phyloP scores from a whole-genome alignment of 1,140 invertebrate species.

The Rhynchophorus ferrugineus region DNA sequence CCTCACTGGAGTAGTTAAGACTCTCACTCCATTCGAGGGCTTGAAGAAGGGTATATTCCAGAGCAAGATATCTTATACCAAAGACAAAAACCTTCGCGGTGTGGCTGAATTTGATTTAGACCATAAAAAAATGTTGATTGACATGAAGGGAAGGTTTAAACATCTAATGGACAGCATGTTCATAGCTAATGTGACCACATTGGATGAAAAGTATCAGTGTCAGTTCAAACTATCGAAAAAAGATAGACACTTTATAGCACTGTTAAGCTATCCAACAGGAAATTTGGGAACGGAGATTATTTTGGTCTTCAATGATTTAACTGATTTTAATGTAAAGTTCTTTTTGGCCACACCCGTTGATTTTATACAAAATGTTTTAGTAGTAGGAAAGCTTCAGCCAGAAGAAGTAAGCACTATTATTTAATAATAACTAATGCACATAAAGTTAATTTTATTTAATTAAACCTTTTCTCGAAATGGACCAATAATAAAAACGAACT shows the following conservation, averaged over 20 bases:
- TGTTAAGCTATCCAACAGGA: slow-evolving; percentile 55
- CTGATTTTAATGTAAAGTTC: slow-evolving; percentile 64
- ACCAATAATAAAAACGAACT: too few species aligned
- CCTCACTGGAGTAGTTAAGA: slow-evolving; percentile 48
- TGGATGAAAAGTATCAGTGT: slow-evolving; percentile 54
- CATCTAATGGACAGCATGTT: slow-evolving; percentile 59
- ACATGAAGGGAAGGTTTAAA: slow-evolving; percentile 53
- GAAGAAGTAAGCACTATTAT: slow-evolving; percentile 45
- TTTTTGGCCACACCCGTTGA: slow-evolving; percentile 64
- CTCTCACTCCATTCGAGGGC: slow-evolving; percentile 52
- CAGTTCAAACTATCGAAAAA: slow-evolving; percentile 61
- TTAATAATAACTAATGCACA: too few species aligned
- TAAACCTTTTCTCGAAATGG: too few species aligned
- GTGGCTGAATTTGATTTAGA: slow-evolving; percentile 60
- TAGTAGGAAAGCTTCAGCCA: slow-evolving; percentile 53
- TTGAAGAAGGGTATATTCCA: slow-evolving; percentile 57
- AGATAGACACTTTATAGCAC: slow-evolving; percentile 61
- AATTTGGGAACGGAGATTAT: slow-evolving; percentile 60
- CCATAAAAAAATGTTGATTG: slow-evolving; percentile 54
- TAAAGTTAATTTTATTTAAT: too few species aligned
- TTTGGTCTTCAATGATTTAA: slow-evolving; percentile 47
- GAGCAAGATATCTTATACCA: slow-evolving; percentile 53
- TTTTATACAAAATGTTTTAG: slow-evolving; percentile 52
- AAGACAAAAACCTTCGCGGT: slow-evolving; percentile 52
- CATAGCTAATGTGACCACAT: slow-evolving; percentile 62